These are phyloP conservation scores for Actinostola sp. DNA, from an alignment of 92 coral and sea anemone genomes.

Conservation along the genomic window DNA sequence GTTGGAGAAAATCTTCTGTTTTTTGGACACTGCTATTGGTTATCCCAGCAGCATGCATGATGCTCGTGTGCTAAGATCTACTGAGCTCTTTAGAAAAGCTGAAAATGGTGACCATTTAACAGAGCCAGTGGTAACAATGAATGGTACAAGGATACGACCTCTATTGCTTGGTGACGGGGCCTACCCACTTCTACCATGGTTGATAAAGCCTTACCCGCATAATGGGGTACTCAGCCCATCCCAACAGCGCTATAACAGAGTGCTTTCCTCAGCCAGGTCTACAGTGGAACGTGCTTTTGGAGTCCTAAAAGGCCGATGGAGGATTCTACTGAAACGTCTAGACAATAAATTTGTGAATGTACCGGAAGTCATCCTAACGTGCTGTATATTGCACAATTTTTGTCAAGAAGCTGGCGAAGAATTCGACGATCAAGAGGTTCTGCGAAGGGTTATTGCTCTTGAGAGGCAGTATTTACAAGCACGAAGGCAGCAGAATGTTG, in stretches of 20 bases:
- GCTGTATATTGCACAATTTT: slow-evolving; percentile 57
- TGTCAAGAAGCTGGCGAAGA: slow-evolving; percentile 60
- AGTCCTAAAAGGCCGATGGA: slow-evolving; percentile 52
- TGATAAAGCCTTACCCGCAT: slow-evolving; percentile 46
- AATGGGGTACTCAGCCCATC: slow-evolving; percentile 25
- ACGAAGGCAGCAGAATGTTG: slow-evolving; percentile 12
- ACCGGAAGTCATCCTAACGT: slow-evolving; percentile 39
- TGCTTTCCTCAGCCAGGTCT: slow-evolving; percentile 32
- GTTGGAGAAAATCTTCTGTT: slow-evolving; percentile 47
- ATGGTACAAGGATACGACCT: slow-evolving; percentile 20
- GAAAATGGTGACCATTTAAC: slow-evolving; percentile 28
- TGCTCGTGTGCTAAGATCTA: slow-evolving; percentile 30
- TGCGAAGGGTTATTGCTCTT: slow-evolving; percentile 19
- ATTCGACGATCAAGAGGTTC: slow-evolving; percentile 57
- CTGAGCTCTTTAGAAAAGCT: slow-evolving; percentile 29
- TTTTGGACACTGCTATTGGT: slow-evolving; percentile 55
- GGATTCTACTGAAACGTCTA: slow-evolving; percentile 44
- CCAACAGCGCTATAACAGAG: slow-evolving; percentile 42
- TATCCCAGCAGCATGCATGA: slow-evolving; percentile 67
- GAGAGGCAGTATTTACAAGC: slow-evolving; percentile 31
- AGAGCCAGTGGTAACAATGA: slow-evolving; percentile 20
- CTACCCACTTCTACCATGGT: slow-evolving; percentile 49
- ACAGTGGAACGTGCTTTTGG: slow-evolving; percentile 63
- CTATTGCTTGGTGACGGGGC: slow-evolving; percentile 61
- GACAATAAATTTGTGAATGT: slow-evolving; percentile 36